Evolutionary conservation across 2,113 vertebrate genomes (phyloP).

Genomic region (Micromys minutus): DNA sequence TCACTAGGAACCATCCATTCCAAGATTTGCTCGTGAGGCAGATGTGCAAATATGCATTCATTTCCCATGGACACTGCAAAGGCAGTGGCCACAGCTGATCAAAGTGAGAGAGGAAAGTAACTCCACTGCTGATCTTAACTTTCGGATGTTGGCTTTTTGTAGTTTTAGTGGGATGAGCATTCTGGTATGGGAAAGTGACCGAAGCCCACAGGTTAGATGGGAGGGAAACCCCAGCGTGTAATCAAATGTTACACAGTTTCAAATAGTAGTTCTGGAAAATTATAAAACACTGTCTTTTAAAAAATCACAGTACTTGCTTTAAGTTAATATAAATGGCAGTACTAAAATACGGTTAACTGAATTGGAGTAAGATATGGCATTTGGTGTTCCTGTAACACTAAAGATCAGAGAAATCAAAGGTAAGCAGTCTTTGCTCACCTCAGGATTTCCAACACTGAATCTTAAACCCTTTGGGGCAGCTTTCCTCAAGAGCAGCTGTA

Average conservation of each 20-base stretch:
- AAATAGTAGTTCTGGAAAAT: conserved; percentile 68
- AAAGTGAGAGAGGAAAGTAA: conserved; percentile 55
- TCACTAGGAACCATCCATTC: conserved; percentile 46
- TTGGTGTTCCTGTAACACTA: conserved; percentile 62
- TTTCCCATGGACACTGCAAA: conserved; percentile 41
- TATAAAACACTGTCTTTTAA: conserved; percentile 65
- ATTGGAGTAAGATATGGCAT: conserved; percentile 52
- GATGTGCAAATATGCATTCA: conserved; percentile 71
- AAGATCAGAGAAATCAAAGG: conserved; percentile 51
- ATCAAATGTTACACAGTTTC: conserved; percentile 38
- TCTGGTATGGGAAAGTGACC: conserved; percentile 53
- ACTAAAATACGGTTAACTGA: conserved; percentile 68
- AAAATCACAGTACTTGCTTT: conserved; percentile 69
- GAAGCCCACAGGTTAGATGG: conserved; percentile 4
- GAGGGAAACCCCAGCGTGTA: conserved; percentile 41
- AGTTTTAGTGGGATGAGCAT: conserved; percentile 43
- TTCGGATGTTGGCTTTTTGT: conserved; percentile 2
- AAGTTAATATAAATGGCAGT: conserved; percentile 69
- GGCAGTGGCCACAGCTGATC: not conserved
- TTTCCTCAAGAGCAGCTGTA: conserved; percentile 71
- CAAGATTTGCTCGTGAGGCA: conserved; percentile 70
- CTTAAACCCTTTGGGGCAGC: not conserved
- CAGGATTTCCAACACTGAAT: not conserved
- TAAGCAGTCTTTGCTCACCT: not conserved
- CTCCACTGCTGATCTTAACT: not conserved